A percentile compares a stretch with the other conserved stretches of the same genome.
Evolutionary conservation across 1,140 invertebrate species (phyloP).

Genomic region (Apis florea): DNA sequence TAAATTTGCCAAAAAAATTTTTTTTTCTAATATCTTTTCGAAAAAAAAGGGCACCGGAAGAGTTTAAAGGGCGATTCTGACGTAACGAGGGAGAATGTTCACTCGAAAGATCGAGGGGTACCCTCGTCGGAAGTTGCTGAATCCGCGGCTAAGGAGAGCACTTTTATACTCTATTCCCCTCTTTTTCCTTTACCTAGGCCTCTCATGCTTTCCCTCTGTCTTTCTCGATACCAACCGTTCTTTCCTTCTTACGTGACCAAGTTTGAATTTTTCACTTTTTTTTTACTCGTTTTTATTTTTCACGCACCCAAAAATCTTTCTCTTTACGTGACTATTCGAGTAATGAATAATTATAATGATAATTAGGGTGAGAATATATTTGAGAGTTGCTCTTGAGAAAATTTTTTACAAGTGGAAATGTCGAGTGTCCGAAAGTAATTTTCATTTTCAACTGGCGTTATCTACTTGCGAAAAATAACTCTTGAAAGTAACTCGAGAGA

Average conservation of each 20-base stretch:
- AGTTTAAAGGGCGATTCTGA: constrained; percentile 50
- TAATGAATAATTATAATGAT: too few relatives aligned
- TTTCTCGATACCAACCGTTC: neutral
- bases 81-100: constrained; percentile 63
- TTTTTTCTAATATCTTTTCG: neutral
- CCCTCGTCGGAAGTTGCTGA: constrained; percentile 65
- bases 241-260: neutral
- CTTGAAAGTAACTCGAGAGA: too few relatives aligned
- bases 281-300: too few relatives aligned
- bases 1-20: neutral
- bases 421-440: too few relatives aligned
- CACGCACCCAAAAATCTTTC: neutral
- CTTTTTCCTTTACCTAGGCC: neutral
- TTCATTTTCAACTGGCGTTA: too few relatives aligned
- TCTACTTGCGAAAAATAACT: too few relatives aligned
- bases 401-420: too few relatives aligned
- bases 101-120: constrained; percentile 66
- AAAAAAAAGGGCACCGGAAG: neutral
- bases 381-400: too few relatives aligned
- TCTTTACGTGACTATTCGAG: neutral
- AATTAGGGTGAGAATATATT: too few relatives aligned
- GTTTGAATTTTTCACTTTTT: neutral
- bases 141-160: constrained; percentile 67
- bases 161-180: constrained; percentile 34
- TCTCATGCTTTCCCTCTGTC: too few relatives aligned